Evolutionary conservation across 2,888 invertebrate genomes (phyloP), one percentile per base, ranked within the genome.

Genomic region (Dichetophora obliterata): DNA sequence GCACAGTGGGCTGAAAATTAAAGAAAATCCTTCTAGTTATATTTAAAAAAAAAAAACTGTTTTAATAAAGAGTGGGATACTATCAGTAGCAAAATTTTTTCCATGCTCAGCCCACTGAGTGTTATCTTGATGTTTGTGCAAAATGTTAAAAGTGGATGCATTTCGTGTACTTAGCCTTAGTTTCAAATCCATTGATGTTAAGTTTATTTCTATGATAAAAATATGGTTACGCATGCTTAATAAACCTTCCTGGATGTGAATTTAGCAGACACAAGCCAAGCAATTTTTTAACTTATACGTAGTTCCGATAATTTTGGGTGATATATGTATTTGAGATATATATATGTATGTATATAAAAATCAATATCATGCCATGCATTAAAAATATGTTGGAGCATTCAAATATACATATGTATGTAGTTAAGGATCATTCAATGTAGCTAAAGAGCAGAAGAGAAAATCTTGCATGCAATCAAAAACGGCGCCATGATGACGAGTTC

Each of bases 221-320:
- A 43, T 48, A 43, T 37, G n/a, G 16, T 22, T 43, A 48, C 48
- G 22, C 22, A 66, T 66, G 34, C 50, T 48, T 68, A 50, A 5
- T 22, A 50, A 22, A 52, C 24, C 43, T 68, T 68, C 68, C 68
- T 68, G 68, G 19, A 54, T 71, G 31, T 57, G 24, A 66, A 80
- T 81, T 83, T 85, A 86, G 84, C 86, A 85, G 83, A 80, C 86
- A 84, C 85, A 86, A 80, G 82, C 85, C 86, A 86, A 83, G 86
- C 86, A 86, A 86, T 86, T 85, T 80, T 82, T 83, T 80, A 86
- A 86, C 86, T 85, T 85, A 85, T 84, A 81, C 82, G 75, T 63
- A 65, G 54, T 54, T 76, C 77, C 79, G 77, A 79, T 71, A 61
- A 69, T 57, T 52, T 24, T 5, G 27, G 57, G 57, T 24, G 57